phyloP scores from a whole-genome alignment of 30 jellyfish, hydroid and myxozoan species.

The Pelagia noctiluca region DNA sequence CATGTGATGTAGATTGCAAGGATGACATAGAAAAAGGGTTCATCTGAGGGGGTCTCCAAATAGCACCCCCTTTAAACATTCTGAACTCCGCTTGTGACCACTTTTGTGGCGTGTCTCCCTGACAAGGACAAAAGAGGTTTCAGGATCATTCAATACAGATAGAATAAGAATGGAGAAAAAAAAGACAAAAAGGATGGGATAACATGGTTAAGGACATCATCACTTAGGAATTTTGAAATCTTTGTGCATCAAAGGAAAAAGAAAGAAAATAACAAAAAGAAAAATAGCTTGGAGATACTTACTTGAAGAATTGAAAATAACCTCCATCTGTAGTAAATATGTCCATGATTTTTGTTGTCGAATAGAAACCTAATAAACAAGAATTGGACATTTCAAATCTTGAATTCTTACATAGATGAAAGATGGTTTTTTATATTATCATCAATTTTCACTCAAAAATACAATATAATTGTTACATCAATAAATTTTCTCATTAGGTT shows the following conservation, averaged over 20 bases:
- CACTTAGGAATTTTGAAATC: no score
- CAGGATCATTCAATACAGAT: not conserved
- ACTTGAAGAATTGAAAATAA: slow-evolving; percentile 93
- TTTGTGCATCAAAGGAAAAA: no score
- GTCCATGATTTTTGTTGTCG: slow-evolving; percentile 94
- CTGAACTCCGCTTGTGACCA: slow-evolving; percentile 94
- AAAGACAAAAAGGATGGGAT: no score
- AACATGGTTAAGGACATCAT: no score
- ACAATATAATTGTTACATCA: not conserved
- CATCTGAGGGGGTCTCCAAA: slow-evolving; percentile 98
- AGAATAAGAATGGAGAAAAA: not conserved
- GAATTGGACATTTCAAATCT: not conserved
- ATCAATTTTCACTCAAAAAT: no score
- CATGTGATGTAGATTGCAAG: slow-evolving; percentile 76
- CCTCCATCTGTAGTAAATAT: slow-evolving; percentile 97
- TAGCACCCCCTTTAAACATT: slow-evolving; percentile 94
- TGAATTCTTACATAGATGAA: not conserved
- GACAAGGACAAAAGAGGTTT: slow-evolving; percentile 2
- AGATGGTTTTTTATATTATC: no score
- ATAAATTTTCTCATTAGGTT: no score
- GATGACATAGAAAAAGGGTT: slow-evolving; percentile 81
- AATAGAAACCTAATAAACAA: slow-evolving; percentile 76
- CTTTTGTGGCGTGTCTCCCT: slow-evolving; percentile 97
- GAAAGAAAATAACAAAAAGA: not conserved
- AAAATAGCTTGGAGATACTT: not conserved